Evolutionary conservation across 2,888 invertebrate species (phyloP).

Genomic region (Nebria brevicollis): DNA sequence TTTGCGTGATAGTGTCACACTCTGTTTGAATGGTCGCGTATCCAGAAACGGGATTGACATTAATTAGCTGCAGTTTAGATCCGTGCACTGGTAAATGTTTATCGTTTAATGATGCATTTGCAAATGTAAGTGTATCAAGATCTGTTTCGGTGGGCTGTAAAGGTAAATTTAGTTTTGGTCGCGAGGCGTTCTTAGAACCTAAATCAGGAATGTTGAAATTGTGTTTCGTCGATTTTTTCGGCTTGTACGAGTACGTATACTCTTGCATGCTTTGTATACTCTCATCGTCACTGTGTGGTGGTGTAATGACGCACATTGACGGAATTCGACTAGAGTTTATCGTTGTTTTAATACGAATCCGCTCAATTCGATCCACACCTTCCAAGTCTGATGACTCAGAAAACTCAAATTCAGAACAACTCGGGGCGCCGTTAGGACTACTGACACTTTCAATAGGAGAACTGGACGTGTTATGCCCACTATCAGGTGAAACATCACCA

Average conservation of each 20-base stretch:
- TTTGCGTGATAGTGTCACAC: conserved; percentile 38
- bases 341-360: conserved; percentile 86
- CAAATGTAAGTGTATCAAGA: conserved; percentile 52
- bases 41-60: conserved; percentile 59
- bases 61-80: conserved; percentile 56
- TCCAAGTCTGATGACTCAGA: conserved; percentile 89
- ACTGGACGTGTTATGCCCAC: conserved; percentile 83
- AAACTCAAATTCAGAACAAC: conserved; percentile 82
- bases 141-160: conserved; percentile 52
- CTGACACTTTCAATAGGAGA: conserved; percentile 81
- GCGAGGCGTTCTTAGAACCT: conserved; percentile 48
- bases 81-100: conserved; percentile 39
- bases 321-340: conserved; percentile 89
- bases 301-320: conserved; percentile 92
- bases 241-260: conserved; percentile 49
- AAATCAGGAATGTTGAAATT: conserved; percentile 49
- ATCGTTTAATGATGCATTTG: conserved; percentile 50
- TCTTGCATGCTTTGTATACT: conserved; percentile 64
- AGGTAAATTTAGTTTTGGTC: conserved; percentile 52
- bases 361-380: conserved; percentile 87
- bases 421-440: conserved; percentile 75
- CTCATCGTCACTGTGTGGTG: conserved; percentile 88
- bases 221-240: conserved; percentile 45
- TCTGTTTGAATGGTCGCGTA: conserved; percentile 60
- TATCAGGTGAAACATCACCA: conserved; percentile 82